Percentiles rank a stretch among this genome's conserved stretches.
Evolutionary conservation across 2,888 invertebrate genomes (phyloP).

Genomic region (Drosophila meridiana): DNA sequence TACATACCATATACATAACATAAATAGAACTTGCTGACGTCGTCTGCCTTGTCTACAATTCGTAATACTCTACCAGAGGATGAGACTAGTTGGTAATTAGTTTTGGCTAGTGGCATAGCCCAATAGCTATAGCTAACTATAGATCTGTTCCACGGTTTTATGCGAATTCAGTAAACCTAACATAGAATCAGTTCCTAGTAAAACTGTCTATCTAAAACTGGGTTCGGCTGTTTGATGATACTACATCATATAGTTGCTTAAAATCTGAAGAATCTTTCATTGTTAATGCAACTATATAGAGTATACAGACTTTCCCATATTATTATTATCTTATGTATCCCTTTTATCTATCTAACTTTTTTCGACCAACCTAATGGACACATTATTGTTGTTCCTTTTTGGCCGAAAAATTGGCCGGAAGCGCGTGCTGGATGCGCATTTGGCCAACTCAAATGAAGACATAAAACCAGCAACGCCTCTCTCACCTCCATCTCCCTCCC

Average conservation of each 20-base stretch:
- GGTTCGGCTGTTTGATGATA: too few species aligned
- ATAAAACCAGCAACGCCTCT: slow-evolving; percentile 17
- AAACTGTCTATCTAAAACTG: too few species aligned
- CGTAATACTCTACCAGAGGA: not conserved
- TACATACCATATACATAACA: slow-evolving; percentile 11
- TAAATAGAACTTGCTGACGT: slow-evolving; percentile 9
- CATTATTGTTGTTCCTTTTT: slow-evolving; percentile 47
- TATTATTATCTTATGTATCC: not conserved
- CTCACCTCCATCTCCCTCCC: too few species aligned
- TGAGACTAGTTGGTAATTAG: not conserved
- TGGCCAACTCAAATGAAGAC: slow-evolving; percentile 50
- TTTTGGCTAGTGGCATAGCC: not conserved
- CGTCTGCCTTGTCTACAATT: not conserved
- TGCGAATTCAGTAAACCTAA: not conserved
- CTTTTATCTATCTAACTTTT: slow-evolving; percentile 5
- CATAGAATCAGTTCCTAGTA: too few species aligned
- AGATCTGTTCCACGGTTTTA: not conserved
- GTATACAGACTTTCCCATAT: slow-evolving; percentile 1
- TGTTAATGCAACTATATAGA: not conserved
- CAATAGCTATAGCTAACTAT: not conserved
- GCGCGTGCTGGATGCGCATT: slow-evolving; percentile 70
- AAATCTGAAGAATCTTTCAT: not conserved
- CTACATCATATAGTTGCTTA: not conserved
- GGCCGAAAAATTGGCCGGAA: slow-evolving; percentile 51
- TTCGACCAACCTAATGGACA: slow-evolving; percentile 56